Conservation (phyloP, 2,797 vertebrate species). For the Peromyscus eremicus region DNA sequence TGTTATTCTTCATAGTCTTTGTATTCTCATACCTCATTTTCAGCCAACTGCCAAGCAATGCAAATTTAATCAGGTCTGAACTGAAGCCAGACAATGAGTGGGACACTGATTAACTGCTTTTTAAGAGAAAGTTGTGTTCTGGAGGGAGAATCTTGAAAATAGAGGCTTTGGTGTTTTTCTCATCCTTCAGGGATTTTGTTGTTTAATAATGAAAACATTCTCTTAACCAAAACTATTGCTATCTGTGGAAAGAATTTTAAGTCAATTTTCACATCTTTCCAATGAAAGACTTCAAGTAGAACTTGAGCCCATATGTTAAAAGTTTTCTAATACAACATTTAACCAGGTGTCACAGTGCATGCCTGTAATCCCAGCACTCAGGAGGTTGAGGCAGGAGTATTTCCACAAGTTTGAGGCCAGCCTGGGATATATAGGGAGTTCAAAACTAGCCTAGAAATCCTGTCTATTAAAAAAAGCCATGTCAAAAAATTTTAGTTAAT, state of each 20-base stretch:
- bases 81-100: background rate
- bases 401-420: background rate
- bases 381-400: background rate
- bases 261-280: background rate
- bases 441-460: background rate
- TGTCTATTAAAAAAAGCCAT: background rate
- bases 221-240: background rate
- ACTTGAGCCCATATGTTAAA: constrained; percentile 38
- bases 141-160: constrained; percentile 34
- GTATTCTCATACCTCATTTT: background rate
- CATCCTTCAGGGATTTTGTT: background rate
- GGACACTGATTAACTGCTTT: constrained; percentile 32
- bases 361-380: background rate
- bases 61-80: background rate
- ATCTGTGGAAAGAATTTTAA: background rate
- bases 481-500: background rate
- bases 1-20: background rate
- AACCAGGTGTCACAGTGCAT: background rate
- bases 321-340: constrained; percentile 3
- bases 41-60: background rate
- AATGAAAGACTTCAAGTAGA: background rate
- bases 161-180: constrained; percentile 5
- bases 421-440: background rate
- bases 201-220: background rate
- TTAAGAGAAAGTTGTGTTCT: background rate